Conservation (phyloP, 2,888 invertebrate genomes). For the Resseliella maxima region DNA sequence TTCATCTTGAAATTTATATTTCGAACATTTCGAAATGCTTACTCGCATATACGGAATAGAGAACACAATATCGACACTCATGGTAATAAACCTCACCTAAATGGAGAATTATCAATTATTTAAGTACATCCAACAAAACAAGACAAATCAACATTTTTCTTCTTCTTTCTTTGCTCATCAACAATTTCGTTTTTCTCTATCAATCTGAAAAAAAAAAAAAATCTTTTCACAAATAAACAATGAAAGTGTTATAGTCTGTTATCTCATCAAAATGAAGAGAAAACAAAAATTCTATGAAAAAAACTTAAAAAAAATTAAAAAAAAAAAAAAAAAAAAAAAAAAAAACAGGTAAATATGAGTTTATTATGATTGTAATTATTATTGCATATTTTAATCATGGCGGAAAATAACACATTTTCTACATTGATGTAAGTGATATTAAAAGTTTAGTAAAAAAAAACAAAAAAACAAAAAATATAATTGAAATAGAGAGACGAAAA, state of each 20-base stretch:
- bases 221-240: not conserved
- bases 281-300: no score
- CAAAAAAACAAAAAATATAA: not conserved
- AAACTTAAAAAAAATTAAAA: not conserved
- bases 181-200: no score
- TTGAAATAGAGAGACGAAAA: not conserved
- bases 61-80: not conserved
- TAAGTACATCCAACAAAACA: not conserved
- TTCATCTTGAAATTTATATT: not conserved
- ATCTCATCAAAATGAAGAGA: constrained; percentile 16
- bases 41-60: not conserved
- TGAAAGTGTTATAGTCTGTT: constrained; percentile 29
- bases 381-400: constrained; percentile 20
- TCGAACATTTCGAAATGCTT: not conserved
- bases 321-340: not conserved
- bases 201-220: no score
- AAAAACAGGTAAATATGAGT: not conserved
- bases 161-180: not conserved
- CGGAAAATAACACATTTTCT: not conserved
- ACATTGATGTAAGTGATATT: constrained; percentile 34
- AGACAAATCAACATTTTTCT: constrained; percentile 10
- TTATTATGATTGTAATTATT: not conserved
- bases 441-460: constrained; percentile 23
- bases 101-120: constrained; percentile 33
- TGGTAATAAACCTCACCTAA: not conserved